phyloP scores from a whole-genome alignment of 2,888 invertebrate genomes.

The Glyphotaelius pellucidus region DNA sequence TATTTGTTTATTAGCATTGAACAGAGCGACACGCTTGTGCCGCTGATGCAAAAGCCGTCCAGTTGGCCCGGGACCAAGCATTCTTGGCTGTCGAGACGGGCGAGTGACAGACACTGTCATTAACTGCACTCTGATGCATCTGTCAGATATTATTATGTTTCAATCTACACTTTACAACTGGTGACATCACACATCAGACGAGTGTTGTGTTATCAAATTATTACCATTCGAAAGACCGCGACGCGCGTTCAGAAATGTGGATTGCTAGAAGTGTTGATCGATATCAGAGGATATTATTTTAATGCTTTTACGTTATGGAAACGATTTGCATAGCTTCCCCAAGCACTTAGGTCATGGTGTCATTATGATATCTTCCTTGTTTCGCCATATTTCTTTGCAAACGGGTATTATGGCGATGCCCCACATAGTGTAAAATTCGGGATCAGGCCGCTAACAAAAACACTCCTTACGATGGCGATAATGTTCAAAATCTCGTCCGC shows the following conservation, averaged over 20 bases:
- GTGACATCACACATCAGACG: neutral
- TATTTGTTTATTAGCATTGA: neutral
- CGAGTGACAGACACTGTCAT: neutral
- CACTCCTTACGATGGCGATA: no score
- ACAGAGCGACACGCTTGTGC: neutral
- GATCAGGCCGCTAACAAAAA: no score
- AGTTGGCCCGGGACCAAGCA: neutral
- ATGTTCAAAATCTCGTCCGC: no score
- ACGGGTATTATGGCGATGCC: no score
- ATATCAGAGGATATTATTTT: no score
- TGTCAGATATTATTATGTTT: neutral
- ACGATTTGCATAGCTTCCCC: no score
- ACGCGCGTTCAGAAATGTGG: neutral
- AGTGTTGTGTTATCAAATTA: neutral
- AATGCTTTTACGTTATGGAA: no score
- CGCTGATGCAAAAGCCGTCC: neutral
- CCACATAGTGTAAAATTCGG: no score
- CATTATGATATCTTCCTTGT: no score
- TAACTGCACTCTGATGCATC: neutral
- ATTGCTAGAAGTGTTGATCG: no score
- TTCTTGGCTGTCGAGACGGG: constrained; percentile 5
- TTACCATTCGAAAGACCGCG: neutral
- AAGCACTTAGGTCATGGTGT: no score
- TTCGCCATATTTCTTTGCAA: no score
- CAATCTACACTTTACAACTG: neutral